Base-by-base conservation (phyloP, 2,888 invertebrate species). In the Quadriops clusia region DNA sequence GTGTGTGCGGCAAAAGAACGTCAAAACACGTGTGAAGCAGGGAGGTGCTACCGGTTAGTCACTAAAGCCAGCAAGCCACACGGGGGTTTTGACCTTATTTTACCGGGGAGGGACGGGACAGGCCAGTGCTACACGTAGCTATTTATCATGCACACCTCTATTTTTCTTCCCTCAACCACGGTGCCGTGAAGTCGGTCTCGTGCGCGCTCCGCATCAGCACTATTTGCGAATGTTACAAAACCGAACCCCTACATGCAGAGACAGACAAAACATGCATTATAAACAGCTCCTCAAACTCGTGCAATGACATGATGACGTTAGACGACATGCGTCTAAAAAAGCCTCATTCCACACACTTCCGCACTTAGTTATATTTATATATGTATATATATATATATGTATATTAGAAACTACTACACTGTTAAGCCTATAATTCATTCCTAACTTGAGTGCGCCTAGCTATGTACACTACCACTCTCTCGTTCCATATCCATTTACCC, bases 141-240 rank as follows among this genome's bases (percentile, higher is more conserved):
- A 72, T 66, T 71, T 65, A 64, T 78, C 86, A 87, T 86, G 86
- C 86, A 87, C 86, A 95, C 95, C 93, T 97, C 98, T 82, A 98
- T 95, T 83, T 97, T 98, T 79, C 98, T 85, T 80, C 97, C 97
- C 86, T 98, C 98, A 83, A 97, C 94, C 85, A 95, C 91, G 77
- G 94, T 93, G 83, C 95, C 95, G 84, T 98, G 95, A 77, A 98
- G 89, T 82, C 94, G 91, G 82, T 94, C 94, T 80, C 97, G 91
- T 85, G 98, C 97, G 81, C 90, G 86, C 82, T 97, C 97, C 74
- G 97, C 97, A 79, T 98, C 97, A 78, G 85, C 86, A 81, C 91
- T 91, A 85, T 90, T 93, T 83, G 94, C 94, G 90, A 98, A 98
- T 82, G 97, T 98, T 83, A 98, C 97, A 89, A 98, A 98, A 85